phyloP scores from a whole-genome alignment of 1,140 invertebrate species.

The Heliothis virescens region DNA sequence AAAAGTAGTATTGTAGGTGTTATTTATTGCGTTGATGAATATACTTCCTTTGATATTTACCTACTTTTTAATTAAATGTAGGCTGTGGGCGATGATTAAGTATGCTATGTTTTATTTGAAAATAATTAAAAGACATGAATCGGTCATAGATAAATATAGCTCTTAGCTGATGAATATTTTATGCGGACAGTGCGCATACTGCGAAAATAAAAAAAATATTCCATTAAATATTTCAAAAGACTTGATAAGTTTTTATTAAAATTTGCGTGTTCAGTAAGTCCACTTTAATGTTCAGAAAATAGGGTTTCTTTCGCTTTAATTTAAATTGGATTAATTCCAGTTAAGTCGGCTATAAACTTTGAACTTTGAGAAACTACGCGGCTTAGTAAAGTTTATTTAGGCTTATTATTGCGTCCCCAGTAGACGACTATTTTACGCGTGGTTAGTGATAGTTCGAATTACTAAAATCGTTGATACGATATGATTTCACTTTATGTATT shows the following conservation, averaged over 20 bases:
- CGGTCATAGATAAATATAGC: too few species aligned
- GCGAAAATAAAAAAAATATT: not conserved
- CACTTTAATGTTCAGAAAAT: constrained; percentile 8
- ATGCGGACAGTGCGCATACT: not conserved
- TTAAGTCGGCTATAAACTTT: constrained; percentile 5
- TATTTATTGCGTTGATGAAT: not conserved
- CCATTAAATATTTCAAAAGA: not conserved
- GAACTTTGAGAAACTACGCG: constrained; percentile 8
- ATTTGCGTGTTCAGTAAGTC: not conserved
- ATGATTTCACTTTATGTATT: too few species aligned
- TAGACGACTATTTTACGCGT: too few species aligned
- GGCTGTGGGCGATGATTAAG: not conserved
- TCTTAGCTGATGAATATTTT: not conserved
- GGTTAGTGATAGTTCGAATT: not conserved
- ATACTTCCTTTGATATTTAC: not conserved
- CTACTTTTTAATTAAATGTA: not conserved
- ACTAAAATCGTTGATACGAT: not conserved
- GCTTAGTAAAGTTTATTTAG: not conserved
- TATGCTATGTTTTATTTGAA: not conserved
- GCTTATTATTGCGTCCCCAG: too few species aligned
- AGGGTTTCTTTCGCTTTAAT: not conserved
- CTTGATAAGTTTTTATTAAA: constrained; percentile 1
- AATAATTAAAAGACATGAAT: too few species aligned
- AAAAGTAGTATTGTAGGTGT: not conserved
- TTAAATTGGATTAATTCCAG: constrained; percentile 8